A percentile compares a stretch with the other conserved stretches of the same genome.
phyloP scores from a whole-genome alignment of 2,888 invertebrate genomes.

The Spicauda simplicius region DNA sequence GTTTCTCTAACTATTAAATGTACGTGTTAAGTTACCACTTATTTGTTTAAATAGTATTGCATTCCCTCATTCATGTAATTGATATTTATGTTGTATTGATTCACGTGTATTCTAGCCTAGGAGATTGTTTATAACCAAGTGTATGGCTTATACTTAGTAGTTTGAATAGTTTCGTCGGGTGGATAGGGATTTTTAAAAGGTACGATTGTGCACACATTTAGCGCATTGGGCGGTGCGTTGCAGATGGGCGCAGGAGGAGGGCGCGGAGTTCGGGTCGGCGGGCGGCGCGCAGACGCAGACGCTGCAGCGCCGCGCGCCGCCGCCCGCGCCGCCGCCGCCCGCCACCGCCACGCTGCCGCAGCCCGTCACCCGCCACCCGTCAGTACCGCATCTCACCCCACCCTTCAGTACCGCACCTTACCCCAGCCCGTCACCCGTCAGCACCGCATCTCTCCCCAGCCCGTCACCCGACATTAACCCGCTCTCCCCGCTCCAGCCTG shows the following conservation, averaged over 20 bases:
- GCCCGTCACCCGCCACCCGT: slow-evolving; percentile 70
- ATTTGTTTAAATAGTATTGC: too few species aligned
- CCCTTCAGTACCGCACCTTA: neutral
- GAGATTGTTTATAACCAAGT: too few species aligned
- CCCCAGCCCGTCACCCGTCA: neutral
- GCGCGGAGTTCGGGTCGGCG: slow-evolving; percentile 41
- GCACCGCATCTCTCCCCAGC: too few species aligned
- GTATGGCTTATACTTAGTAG: neutral
- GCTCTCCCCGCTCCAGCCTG: too few species aligned
- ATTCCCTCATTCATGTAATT: too few species aligned
- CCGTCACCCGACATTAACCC: too few species aligned
- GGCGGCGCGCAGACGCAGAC: slow-evolving; percentile 78
- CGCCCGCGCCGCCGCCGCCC: slow-evolving; percentile 52
- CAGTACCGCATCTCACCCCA: slow-evolving; percentile 9
- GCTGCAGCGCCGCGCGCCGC: slow-evolving; percentile 67
- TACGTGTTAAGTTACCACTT: too few species aligned
- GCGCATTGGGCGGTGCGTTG: slow-evolving; percentile 6
- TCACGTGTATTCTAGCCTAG: too few species aligned
- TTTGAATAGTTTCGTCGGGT: neutral
- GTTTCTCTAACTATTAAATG: too few species aligned
- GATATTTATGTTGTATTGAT: too few species aligned
- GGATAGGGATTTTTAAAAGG: neutral
- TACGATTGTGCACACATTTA: neutral
- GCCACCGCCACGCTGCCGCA: slow-evolving; percentile 63
- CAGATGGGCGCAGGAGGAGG: slow-evolving; percentile 69